Evolutionary conservation across 1,140 invertebrate species (phyloP), one percentile per base, ranked within the genome.

Genomic region (Diabrotica undecimpunctata): DNA sequence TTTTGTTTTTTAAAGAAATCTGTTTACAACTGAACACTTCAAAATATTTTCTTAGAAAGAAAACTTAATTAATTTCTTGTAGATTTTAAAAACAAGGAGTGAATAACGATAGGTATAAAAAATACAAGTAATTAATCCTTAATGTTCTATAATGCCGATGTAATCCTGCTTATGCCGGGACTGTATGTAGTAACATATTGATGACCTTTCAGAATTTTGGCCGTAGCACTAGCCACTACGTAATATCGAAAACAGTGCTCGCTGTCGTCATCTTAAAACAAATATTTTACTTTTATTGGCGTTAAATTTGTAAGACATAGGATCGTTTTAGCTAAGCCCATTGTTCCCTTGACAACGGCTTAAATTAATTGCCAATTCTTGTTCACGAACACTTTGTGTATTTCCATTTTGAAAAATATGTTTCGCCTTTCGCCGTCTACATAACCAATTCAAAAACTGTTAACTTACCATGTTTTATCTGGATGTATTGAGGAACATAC

Each of bases 231-330:
- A 25, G 25, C 4, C 25, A 46, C 41, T 46, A 46, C 41, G 3
- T 46, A 46, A 46, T 46, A 46, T 46, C n/a, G 8, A 46, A 46
- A 46, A 46, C 41, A 46, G 41, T 46, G 8, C n/a, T 6, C n/a
- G 8, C n/a, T 46, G n/a, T 46, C n/a, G 4, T 46, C 41, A 46
- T 46, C 41, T 46, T n/a, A 46, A 25, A 10, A 46, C 58, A 60
- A 41, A 14, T 60, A 41, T 39, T 60, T 60, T 66, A 61, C 57
- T 66, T 66, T 14, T 35, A 14, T 41, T 54, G 64, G 58, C 59
- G 57, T 52, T 66, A 66, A 66, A 66, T 66, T 66, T 66, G 64
- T 60, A 61, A 54, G 59, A 61, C 58, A 66, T 50, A 36, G 25
- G 25, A 53, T 54, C 10, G 65, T 62, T 46, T 59, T 57, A 35